Percentiles rank a stretch among this genome's conserved stretches.
Conservation (phyloP, 2,113 vertebrate genomes). For the Silurus meridionalis region DNA sequence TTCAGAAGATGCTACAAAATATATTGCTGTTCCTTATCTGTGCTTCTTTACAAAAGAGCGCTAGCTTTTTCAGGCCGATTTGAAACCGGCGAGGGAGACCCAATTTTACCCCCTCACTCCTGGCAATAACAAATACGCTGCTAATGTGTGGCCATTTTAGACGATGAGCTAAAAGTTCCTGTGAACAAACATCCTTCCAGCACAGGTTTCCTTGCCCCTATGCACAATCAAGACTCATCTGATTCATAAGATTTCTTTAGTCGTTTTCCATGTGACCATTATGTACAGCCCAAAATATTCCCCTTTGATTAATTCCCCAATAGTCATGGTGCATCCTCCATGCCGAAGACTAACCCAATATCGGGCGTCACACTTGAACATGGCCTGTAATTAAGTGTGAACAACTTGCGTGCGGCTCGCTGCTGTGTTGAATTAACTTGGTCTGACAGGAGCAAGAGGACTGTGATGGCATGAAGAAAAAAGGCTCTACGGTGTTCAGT, state of each 20-base stretch:
- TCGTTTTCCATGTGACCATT: conserved; percentile 12
- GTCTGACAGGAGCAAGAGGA: conserved; percentile 1
- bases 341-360: conserved; percentile 28
- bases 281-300: not conserved
- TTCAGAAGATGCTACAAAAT: conserved; percentile 36
- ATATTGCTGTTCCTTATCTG: conserved; percentile 43
- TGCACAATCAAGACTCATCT: not conserved
- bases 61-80: conserved; percentile 5
- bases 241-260: conserved; percentile 26
- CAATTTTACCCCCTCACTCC: conserved; percentile 10
- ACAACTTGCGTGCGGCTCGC: not conserved
- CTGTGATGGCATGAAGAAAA: not conserved
- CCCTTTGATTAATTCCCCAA: not conserved
- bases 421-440: conserved; percentile 21
- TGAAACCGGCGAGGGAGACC: not conserved
- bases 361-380: conserved; percentile 6
- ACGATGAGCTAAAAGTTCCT: not conserved
- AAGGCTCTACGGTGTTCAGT: conserved; percentile 8
- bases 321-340: not conserved
- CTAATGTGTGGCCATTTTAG: conserved; percentile 15
- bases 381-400: conserved; percentile 43
- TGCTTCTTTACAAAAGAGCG: conserved; percentile 21
- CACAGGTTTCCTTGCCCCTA: not conserved
- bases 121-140: conserved; percentile 3
- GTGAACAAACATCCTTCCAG: not conserved